These are phyloP conservation scores for Notechis scutatus DNA, from an alignment of 2,113 vertebrate species.

Conservation along the genomic window DNA sequence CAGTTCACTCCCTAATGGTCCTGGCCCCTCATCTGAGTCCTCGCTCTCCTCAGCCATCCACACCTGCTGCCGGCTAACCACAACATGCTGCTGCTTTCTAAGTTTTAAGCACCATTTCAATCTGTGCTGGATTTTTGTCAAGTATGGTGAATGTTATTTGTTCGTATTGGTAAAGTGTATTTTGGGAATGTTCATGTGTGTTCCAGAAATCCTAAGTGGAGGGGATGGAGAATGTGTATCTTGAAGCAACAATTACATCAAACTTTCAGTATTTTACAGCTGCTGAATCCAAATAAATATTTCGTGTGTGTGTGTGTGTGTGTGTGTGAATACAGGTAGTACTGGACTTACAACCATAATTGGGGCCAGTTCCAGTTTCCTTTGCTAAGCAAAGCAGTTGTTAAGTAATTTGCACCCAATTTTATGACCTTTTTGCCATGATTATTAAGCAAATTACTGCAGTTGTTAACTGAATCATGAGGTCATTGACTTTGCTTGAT, in stretches of 20 bases:
- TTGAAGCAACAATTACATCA: not conserved
- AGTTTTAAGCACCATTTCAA: not conserved
- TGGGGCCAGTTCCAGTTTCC: not conserved
- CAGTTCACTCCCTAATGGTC: no score
- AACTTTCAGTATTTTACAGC: not conserved
- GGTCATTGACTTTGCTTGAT: not conserved
- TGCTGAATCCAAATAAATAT: not conserved
- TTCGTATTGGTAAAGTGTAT: not conserved
- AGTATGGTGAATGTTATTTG: not conserved
- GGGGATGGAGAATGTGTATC: not conserved
- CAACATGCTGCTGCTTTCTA: not conserved
- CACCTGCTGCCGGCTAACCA: no score
- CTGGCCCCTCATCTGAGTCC: no score
- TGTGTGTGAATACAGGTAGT: not conserved
- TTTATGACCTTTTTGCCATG: not conserved
- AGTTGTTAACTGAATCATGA: not conserved
- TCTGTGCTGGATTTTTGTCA: not conserved
- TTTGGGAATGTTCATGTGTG: not conserved
- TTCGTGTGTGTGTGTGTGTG: not conserved
- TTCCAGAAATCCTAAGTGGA: not conserved
- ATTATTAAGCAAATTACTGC: not conserved
- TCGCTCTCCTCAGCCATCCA: no score
- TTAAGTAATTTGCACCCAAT: not conserved
- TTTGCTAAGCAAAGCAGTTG: not conserved
- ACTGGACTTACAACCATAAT: not conserved